Evolutionary conservation across 2,888 invertebrate genomes (phyloP).

Genomic region (Diarsia rubi): DNA sequence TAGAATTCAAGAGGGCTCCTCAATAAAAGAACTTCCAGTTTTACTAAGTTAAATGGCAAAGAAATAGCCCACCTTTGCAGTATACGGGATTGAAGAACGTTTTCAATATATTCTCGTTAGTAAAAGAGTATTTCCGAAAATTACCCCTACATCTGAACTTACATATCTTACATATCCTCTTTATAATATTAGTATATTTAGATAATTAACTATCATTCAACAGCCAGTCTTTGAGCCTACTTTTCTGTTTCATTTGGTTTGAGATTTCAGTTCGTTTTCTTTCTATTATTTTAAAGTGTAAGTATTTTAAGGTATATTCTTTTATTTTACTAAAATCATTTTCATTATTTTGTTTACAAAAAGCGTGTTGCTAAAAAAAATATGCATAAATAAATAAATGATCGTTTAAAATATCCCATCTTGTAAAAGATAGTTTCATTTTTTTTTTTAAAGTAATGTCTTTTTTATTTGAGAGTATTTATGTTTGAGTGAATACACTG

Average conservation of each 20-base stretch:
- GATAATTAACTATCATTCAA: not conserved
- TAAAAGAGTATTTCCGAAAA: not conserved
- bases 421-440: not conserved
- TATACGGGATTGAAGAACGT: not conserved
- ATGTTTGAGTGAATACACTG: not conserved
- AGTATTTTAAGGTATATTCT: constrained; percentile 13
- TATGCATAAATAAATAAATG: not conserved
- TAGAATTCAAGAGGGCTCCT: not conserved
- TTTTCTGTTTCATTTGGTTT: constrained; percentile 39
- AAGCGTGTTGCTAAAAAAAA: not conserved
- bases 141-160: not conserved
- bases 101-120: not conserved
- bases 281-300: constrained; percentile 4
- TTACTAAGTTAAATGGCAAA: not conserved
- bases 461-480: not conserved
- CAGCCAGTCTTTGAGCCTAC: constrained; percentile 47
- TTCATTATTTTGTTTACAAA: not conserved
- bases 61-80: not conserved
- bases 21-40: not conserved
- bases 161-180: not conserved
- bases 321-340: not conserved
- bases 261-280: not conserved
- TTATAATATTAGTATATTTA: not conserved
- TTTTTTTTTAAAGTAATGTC: not conserved
- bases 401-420: not conserved